phyloP scores from a whole-genome alignment of 1,140 invertebrate genomes.

The Polypedilum vanderplanki region DNA sequence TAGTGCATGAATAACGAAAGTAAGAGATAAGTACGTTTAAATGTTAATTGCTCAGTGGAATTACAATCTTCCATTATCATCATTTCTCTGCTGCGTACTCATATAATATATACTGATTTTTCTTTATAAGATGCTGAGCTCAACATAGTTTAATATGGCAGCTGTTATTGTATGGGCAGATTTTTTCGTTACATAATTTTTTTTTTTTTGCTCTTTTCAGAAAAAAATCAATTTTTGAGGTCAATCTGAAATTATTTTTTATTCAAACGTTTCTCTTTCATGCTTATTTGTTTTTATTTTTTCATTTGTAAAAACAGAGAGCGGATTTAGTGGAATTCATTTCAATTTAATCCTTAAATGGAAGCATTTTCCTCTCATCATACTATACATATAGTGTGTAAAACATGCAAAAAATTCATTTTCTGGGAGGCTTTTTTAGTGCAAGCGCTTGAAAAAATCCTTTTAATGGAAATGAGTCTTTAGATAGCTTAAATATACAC shows the following conservation, averaged over 20 bases:
- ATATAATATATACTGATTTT: neutral
- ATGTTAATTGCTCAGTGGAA: slow-evolving; percentile 21
- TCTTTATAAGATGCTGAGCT: neutral
- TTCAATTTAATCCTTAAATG: neutral
- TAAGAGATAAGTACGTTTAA: neutral
- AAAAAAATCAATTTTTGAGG: neutral
- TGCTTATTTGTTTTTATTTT: too few relatives aligned
- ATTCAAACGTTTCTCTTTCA: too few relatives aligned
- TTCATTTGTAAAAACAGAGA: neutral
- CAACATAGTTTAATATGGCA: neutral
- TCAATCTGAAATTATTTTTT: neutral
- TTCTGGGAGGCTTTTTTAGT: too few relatives aligned
- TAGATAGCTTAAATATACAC: too few relatives aligned
- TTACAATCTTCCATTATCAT: slow-evolving; percentile 3
- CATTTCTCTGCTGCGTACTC: neutral
- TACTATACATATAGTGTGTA: too few relatives aligned
- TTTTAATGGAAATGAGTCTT: too few relatives aligned
- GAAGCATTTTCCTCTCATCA: too few relatives aligned
- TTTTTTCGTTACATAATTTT: neutral
- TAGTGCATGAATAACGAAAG: neutral
- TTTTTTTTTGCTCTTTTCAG: too few relatives aligned
- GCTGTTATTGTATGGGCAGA: neutral
- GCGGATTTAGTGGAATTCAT: neutral
- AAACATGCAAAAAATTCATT: too few relatives aligned
- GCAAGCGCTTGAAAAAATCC: too few relatives aligned